Evolutionary conservation across 2,888 invertebrate species (phyloP).

Genomic region (Isotomurus palustris): DNA sequence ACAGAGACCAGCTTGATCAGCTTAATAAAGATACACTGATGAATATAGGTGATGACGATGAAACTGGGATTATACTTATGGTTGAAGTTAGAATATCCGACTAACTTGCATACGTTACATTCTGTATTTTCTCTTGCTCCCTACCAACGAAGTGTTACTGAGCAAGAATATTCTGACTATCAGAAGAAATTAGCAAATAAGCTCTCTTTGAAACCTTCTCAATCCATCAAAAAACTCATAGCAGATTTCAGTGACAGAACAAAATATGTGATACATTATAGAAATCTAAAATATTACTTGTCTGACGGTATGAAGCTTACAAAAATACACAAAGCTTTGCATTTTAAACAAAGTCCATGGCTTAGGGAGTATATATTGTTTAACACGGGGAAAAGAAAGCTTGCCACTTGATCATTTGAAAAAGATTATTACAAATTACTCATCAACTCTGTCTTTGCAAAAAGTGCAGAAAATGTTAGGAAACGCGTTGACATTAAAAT

Average conservation of each 20-base stretch:
- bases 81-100: too few species aligned
- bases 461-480: conserved; percentile 16
- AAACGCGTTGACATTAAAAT: conserved; percentile 9
- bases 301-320: background rate
- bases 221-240: conserved; percentile 8
- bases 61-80: too few species aligned
- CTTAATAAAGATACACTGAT: too few species aligned
- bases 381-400: conserved; percentile 11
- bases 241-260: conserved; percentile 6
- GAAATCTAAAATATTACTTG: conserved; percentile 8
- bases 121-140: conserved; percentile 6
- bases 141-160: background rate
- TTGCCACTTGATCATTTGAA: conserved; percentile 12
- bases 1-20: background rate
- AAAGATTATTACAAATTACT: conserved; percentile 27
- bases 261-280: conserved; percentile 8
- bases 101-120: too few species aligned
- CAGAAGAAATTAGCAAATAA: conserved; percentile 7
- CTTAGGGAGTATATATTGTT: conserved; percentile 1
- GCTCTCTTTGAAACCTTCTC: background rate
- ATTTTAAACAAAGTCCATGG: conserved; percentile 14
- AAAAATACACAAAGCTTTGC: conserved; percentile 8
- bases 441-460: conserved; percentile 20
- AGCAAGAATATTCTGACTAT: conserved; percentile 5
- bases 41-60: too few species aligned